Conservation (phyloP, 37 sponge, comb jelly and placozoan genomes). For the Spongilla lacustris region DNA sequence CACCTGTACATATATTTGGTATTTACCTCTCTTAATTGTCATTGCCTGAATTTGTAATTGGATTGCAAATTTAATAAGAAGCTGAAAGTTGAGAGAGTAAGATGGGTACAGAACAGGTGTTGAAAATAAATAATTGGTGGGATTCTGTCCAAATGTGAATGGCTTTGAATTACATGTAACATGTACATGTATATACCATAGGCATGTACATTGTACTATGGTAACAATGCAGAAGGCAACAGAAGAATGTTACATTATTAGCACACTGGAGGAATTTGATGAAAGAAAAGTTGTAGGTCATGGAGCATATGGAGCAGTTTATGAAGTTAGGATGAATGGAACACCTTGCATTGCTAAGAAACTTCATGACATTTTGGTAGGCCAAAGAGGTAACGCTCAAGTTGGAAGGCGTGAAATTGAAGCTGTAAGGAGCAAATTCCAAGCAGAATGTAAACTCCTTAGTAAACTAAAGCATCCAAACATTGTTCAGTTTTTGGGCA, state of each 20-base stretch:
- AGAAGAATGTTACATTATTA: not conserved
- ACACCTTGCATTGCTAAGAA: conserved; percentile 48
- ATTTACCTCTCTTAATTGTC: too few relatives aligned
- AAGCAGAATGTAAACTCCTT: not conserved
- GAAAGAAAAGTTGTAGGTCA: conserved; percentile 20
- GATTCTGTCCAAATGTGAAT: too few relatives aligned
- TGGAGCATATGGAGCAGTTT: conserved; percentile 51
- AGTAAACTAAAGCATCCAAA: conserved; percentile 5
- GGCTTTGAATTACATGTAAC: too few relatives aligned
- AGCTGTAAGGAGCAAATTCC: conserved; percentile 8
- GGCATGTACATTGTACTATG: not conserved
- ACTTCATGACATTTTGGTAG: conserved; percentile 44
- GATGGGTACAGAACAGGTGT: too few relatives aligned
- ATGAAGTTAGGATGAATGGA: conserved; percentile 42
- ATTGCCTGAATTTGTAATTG: too few relatives aligned
- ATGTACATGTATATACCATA: not conserved
- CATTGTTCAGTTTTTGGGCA: conserved; percentile 27
- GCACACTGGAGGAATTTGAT: conserved; percentile 6
- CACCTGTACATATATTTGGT: too few relatives aligned
- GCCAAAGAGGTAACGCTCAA: not conserved
- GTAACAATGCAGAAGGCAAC: not conserved
- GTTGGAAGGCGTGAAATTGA: too few relatives aligned
- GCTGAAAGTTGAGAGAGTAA: too few relatives aligned
- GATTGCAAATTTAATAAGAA: too few relatives aligned
- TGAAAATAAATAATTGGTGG: too few relatives aligned